Base-by-base conservation (phyloP, 2,113 vertebrate genomes). In the Lutjanus erythropterus region DNA sequence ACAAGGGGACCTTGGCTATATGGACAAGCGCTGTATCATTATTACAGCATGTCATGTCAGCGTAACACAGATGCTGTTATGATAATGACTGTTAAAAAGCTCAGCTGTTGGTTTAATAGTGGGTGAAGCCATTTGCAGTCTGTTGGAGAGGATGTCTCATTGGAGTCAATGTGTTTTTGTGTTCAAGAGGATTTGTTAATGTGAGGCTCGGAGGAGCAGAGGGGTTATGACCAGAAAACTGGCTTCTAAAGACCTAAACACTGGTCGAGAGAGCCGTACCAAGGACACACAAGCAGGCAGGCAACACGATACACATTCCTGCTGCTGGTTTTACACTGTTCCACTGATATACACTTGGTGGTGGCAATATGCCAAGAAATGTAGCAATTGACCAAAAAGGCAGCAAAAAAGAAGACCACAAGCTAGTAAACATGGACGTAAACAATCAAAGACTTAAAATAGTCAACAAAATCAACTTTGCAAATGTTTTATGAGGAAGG, bases 1-100 rank as follows among this genome's bases (percentile, higher is more conserved):
- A 84, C 80, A 87, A 80, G 76, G 83, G 35, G 88, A 92, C 88
- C 85, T 87, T 86, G 78, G 44, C 56, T 85, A 53, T 78, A 74
- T 47, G 68, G 81, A 89, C 82, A 55, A 68, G 81, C 14, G 8
- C 49, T 86, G 78, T 53, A 46, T 88, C 78, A 90, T 92, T 88
- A 91, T 90, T 86, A 88, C 83, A 87, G 79, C 77, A 52, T 84
- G 91, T 81, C 88, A 83, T 77, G 89, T 92, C 89, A 89, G 75
- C 35, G 35, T 78, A 84, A 77, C 86, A 78, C 88, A 88, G 83
- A 91, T 90, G 88, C 86, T 75, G 78, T 50, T 72, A 80, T 70
- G 81, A 89, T 86, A 88, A 88, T 88, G 84, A 69, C 68, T 39
- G 66, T 88, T 83, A 81, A 87, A 84, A 88, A 70, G 84, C 86